These are phyloP conservation scores for Metridium senile DNA, from an alignment of 92 coral and sea anemone species.

Conservation along the genomic window DNA sequence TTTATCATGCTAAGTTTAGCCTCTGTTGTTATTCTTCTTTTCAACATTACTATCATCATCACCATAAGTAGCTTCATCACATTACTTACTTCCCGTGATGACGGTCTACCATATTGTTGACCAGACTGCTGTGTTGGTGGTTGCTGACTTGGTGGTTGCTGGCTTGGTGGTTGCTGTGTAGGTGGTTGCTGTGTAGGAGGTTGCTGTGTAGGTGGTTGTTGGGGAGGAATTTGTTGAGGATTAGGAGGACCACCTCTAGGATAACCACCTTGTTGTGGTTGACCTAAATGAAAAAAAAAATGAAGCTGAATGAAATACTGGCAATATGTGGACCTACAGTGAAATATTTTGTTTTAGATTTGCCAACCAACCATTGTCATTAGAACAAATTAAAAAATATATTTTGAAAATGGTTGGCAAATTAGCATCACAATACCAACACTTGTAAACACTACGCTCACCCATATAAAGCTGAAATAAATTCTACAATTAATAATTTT, in stretches of 20 bases:
- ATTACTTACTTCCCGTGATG: background rate
- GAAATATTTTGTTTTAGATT: too few relatives aligned
- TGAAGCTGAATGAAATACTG: too few relatives aligned
- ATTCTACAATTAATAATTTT: too few relatives aligned
- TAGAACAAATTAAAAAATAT: too few relatives aligned
- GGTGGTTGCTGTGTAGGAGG: conserved; percentile 31
- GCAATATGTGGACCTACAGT: too few relatives aligned
- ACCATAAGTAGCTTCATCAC: background rate
- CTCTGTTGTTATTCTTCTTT: too few relatives aligned
- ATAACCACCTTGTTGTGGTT: conserved; percentile 18
- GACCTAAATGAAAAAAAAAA: background rate
- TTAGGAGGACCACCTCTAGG: background rate
- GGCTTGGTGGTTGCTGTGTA: conserved; percentile 32
- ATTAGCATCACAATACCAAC: too few relatives aligned
- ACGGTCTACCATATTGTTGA: conserved; percentile 14
- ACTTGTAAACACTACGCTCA: too few relatives aligned
- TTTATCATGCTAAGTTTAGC: too few relatives aligned
- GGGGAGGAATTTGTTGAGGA: conserved; percentile 35
- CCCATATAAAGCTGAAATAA: too few relatives aligned
- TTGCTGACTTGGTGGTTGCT: conserved; percentile 31
- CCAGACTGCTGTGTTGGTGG: conserved; percentile 24
- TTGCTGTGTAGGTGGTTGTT: conserved; percentile 29
- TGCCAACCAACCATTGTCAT: too few relatives aligned
- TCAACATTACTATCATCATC: background rate
- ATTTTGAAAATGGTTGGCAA: too few relatives aligned